Evolutionary conservation across 2,797 vertebrate species (phyloP).

Genomic region (Sebastes itinus): DNA sequence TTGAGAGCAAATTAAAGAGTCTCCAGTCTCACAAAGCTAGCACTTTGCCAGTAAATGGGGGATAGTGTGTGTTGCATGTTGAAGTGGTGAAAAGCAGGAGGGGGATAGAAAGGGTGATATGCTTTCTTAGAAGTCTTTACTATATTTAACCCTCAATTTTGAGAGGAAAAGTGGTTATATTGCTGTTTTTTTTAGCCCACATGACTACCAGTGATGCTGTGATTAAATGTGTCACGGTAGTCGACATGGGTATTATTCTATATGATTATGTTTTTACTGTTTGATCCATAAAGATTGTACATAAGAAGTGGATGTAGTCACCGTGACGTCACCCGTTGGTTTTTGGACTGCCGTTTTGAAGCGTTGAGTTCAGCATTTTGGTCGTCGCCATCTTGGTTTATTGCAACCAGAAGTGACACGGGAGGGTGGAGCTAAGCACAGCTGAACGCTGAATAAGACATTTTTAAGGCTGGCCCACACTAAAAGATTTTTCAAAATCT

Average conservation of each 20-base stretch:
- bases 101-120: neutral
- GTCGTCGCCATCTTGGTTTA: no score
- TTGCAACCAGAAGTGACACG: no score
- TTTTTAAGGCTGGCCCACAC: no score
- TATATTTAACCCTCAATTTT: constrained; percentile 25
- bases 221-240: neutral
- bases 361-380: rapidly evolving
- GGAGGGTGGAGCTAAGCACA: no score
- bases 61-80: constrained; percentile 9
- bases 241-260: neutral
- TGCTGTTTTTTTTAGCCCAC: neutral
- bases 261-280: neutral
- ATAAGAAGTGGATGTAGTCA: no score
- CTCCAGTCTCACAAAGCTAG: constrained; percentile 62
- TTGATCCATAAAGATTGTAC: no score
- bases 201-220: neutral
- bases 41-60: constrained; percentile 39
- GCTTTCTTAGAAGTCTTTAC: constrained; percentile 21
- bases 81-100: neutral
- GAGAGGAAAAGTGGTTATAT: neutral
- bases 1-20: constrained; percentile 70
- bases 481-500: no score
- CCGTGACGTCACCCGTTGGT: no score
- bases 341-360: no score
- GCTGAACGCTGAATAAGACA: no score